These are phyloP conservation scores for Dasypolia templi DNA, from an alignment of 2,888 invertebrate genomes.

Conservation along the genomic window DNA sequence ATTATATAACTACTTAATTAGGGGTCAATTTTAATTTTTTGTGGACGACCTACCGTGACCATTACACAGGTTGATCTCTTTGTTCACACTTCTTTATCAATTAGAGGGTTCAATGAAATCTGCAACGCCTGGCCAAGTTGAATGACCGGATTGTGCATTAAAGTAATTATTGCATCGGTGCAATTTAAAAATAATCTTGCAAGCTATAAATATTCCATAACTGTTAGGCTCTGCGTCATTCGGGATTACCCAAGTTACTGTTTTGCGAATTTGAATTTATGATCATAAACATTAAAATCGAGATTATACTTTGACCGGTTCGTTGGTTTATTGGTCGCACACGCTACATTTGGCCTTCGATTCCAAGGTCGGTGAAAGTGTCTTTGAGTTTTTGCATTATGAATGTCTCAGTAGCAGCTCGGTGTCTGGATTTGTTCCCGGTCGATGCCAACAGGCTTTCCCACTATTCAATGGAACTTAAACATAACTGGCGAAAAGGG, in stretches of 20 bases:
- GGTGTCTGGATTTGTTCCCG: too few species aligned
- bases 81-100: neutral
- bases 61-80: neutral
- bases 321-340: too few species aligned
- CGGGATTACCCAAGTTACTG: neutral
- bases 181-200: neutral
- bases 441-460: too few species aligned
- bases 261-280: neutral
- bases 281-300: neutral
- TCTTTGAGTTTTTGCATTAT: too few species aligned
- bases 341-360: too few species aligned
- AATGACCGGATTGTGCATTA: neutral
- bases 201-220: slow-evolving; percentile 8
- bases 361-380: too few species aligned
- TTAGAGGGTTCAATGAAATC: neutral
- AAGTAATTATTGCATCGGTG: neutral
- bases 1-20: neutral
- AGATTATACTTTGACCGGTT: neutral
- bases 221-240: slow-evolving; percentile 4
- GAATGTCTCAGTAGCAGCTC: too few species aligned
- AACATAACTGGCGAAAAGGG: too few species aligned
- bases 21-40: neutral
- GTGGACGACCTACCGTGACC: neutral
- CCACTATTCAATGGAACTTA: too few species aligned
- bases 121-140: neutral